A percentile compares a stretch with the other conserved stretches of the same genome.
phyloP scores from a whole-genome alignment of 2,797 vertebrate species.

The Ataeniobius toweri region DNA sequence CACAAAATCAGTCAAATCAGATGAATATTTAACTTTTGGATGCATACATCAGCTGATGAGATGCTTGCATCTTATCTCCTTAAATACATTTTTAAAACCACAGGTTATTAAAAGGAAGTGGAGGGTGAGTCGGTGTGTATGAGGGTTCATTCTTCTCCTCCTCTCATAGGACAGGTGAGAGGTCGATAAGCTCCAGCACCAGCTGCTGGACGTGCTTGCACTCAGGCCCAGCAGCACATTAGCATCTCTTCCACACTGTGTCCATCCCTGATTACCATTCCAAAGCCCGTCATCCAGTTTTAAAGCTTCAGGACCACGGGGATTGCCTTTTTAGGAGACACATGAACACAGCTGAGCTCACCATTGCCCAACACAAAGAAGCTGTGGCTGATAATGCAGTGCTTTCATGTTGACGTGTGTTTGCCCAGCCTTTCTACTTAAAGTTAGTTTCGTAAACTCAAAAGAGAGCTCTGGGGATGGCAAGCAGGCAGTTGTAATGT shows the following conservation, averaged over 20 bases:
- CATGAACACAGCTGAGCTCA: slow-evolving; percentile 68
- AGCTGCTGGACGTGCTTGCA: slow-evolving; percentile 62
- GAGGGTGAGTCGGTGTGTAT: slow-evolving; percentile 23
- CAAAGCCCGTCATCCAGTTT: slow-evolving; percentile 48
- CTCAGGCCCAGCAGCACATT: slow-evolving; percentile 49
- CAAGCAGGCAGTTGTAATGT: slow-evolving; percentile 7
- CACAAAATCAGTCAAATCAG: background rate
- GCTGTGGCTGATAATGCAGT: slow-evolving; percentile 70
- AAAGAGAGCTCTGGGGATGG: slow-evolving; percentile 13
- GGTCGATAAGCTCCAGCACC: slow-evolving; percentile 60
- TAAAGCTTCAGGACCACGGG: slow-evolving; percentile 55
- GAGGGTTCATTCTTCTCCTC: slow-evolving; percentile 56
- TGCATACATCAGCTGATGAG: background rate
- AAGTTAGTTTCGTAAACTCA: slow-evolving; percentile 17
- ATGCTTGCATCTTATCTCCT: background rate
- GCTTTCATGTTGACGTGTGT: slow-evolving; percentile 38
- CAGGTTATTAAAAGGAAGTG: slow-evolving; percentile 1
- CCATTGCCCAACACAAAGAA: slow-evolving; percentile 67
- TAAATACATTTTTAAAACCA: slow-evolving; percentile 30
- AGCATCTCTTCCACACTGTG: slow-evolving; percentile 53
- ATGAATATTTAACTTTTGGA: background rate
- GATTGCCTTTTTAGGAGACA: slow-evolving; percentile 87
- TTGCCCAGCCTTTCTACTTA: slow-evolving; percentile 9
- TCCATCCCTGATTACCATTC: slow-evolving; percentile 39
- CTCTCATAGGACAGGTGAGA: slow-evolving; percentile 48